A percentile compares a stretch with the other conserved stretches of the same genome.
Evolutionary conservation across 2,113 vertebrate species (phyloP).

Genomic region (Colius striatus): DNA sequence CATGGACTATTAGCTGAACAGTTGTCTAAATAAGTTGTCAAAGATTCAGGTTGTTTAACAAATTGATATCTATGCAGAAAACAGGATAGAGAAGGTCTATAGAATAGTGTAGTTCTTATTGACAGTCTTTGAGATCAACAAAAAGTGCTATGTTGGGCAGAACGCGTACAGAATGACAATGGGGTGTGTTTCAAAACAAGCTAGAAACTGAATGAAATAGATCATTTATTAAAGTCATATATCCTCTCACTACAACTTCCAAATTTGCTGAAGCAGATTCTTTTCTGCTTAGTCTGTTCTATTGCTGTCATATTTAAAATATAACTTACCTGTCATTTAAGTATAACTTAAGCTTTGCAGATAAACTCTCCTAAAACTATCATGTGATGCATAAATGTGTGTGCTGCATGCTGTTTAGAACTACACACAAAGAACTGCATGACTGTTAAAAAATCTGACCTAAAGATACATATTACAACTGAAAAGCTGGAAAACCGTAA

Average conservation of each 20-base stretch:
- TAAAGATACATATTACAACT: not conserved
- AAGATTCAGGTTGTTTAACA: constrained; percentile 58
- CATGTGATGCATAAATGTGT: not conserved
- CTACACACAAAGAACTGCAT: not conserved
- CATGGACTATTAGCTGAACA: constrained; percentile 57
- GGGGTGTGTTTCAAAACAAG: not conserved
- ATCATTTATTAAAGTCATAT: constrained; percentile 6
- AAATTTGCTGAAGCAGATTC: not conserved
- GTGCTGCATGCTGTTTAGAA: not conserved
- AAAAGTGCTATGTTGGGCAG: not conserved
- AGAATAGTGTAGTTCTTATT: constrained; percentile 16
- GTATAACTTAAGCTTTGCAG: not conserved
- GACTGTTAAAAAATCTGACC: not conserved
- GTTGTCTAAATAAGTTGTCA: constrained; percentile 35
- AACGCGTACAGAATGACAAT: not conserved
- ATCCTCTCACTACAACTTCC: not conserved
- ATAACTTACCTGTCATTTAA: not conserved
- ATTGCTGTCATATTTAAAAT: not conserved
- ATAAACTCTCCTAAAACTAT: not conserved
- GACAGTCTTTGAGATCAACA: constrained; percentile 21
- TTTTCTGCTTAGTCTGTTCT: not conserved
- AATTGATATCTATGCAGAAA: constrained; percentile 46
- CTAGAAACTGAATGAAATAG: constrained; percentile 5
- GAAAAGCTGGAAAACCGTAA: not conserved
- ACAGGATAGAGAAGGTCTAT: not conserved